These are phyloP conservation scores for Vulpes ferrilata DNA, from an alignment of 2,113 vertebrate genomes.

Conservation along the genomic window DNA sequence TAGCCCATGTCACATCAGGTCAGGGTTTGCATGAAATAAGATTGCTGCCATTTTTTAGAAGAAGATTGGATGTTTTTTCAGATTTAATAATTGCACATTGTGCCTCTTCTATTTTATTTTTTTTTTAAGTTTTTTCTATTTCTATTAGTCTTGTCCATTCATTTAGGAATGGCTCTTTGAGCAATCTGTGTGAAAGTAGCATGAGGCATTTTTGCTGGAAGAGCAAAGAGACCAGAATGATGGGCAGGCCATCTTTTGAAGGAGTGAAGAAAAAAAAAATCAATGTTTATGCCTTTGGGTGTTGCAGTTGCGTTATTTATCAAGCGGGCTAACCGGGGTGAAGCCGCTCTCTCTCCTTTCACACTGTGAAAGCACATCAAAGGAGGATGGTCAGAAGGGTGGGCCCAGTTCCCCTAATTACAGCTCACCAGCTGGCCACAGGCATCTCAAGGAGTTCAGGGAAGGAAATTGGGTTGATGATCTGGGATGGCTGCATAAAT, in stretches of 20 bases:
- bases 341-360: neutral
- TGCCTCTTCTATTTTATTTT: neutral
- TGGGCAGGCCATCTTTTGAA: constrained; percentile 45
- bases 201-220: neutral
- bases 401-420: constrained; percentile 26
- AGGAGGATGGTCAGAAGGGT: neutral
- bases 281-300: constrained; percentile 61
- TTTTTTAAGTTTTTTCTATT: neutral
- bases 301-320: constrained; percentile 56
- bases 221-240: constrained; percentile 37
- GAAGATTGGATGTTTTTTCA: neutral
- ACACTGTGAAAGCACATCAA: constrained; percentile 66
- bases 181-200: constrained; percentile 20
- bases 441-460: constrained; percentile 34
- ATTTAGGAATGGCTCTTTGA: constrained; percentile 42
- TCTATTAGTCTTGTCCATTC: neutral
- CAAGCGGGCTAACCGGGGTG: constrained; percentile 43
- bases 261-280: neutral
- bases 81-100: neutral
- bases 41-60: neutral
- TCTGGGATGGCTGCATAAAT: neutral
- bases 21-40: neutral
- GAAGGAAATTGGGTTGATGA: constrained; percentile 50
- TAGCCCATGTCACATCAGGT: neutral
- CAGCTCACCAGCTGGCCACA: neutral